Evolutionary conservation across 2,797 vertebrate species (phyloP).

Genomic region (Typhlichthys eigenmanni): DNA sequence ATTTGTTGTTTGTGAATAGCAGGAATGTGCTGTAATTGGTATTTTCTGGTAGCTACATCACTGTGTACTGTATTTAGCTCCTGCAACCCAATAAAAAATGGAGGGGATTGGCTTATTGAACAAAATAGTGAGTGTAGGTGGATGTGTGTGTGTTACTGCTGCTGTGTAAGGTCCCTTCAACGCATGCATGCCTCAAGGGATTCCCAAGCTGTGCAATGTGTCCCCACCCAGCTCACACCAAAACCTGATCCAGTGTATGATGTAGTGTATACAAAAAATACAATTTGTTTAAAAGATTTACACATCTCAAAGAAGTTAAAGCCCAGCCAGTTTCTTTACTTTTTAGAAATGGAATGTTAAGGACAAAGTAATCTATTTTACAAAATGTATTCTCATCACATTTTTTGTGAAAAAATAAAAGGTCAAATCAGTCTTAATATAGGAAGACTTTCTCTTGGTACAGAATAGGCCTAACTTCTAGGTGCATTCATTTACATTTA

Average conservation of each 20-base stretch:
- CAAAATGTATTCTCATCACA: no score
- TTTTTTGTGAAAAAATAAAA: no score
- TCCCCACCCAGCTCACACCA: slow-evolving; percentile 22
- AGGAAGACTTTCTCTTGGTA: no score
- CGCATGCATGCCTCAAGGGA: neutral
- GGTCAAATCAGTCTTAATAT: no score
- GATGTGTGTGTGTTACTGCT: slow-evolving; percentile 53
- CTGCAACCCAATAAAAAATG: slow-evolving; percentile 38
- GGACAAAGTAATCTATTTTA: no score
- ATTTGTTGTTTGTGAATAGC: slow-evolving; percentile 62
- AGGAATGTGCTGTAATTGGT: slow-evolving; percentile 66
- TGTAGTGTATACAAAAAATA: no score
- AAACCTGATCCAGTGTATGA: slow-evolving; percentile 32
- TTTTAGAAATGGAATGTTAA: no score
- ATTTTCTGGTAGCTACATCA: slow-evolving; percentile 64
- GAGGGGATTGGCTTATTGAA: slow-evolving; percentile 47
- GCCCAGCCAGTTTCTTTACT: no score
- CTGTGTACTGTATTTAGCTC: slow-evolving; percentile 57
- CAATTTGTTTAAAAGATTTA: no score
- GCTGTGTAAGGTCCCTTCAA: slow-evolving; percentile 15
- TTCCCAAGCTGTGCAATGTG: neutral
- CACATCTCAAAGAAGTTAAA: no score
- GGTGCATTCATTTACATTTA: no score
- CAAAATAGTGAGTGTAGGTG: slow-evolving; percentile 46
- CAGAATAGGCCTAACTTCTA: no score